These are phyloP conservation scores for Thelaira solivaga DNA, from an alignment of 2,888 invertebrate species.

Conservation along the genomic window DNA sequence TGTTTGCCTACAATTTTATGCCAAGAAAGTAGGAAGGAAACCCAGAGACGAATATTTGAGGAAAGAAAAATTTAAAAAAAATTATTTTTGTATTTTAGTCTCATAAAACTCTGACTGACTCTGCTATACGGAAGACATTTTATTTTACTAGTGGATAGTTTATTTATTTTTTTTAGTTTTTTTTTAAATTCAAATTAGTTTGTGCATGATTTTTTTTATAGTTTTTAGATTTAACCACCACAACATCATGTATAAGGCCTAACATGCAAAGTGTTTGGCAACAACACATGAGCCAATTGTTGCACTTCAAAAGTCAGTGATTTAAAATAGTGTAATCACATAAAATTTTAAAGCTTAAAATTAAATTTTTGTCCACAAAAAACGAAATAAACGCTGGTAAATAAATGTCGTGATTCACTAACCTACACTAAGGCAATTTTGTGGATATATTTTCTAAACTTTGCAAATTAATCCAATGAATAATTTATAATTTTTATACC, in stretches of 20 bases:
- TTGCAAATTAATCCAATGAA: too few species aligned
- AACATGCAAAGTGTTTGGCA: constrained; percentile 55
- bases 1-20: constrained; percentile 14
- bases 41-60: constrained; percentile 4
- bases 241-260: constrained; percentile 35
- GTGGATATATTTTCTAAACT: too few species aligned
- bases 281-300: constrained; percentile 38
- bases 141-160: constrained; percentile 29
- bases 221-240: constrained; percentile 27
- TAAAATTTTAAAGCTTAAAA: too few species aligned
- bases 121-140: constrained; percentile 58
- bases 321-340: neutral
- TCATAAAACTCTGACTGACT: constrained; percentile 4
- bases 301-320: neutral
- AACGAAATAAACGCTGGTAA: too few species aligned
- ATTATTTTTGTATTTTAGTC: neutral
- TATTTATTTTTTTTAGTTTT: neutral
- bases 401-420: too few species aligned
- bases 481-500: too few species aligned
- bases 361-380: too few species aligned
- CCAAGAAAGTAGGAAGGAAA: constrained; percentile 26
- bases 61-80: constrained; percentile 4
- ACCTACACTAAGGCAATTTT: too few species aligned
- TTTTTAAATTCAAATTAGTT: constrained; percentile 33
- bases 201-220: neutral